phyloP scores from a whole-genome alignment of 2,113 vertebrate genomes.

The Hystrix cristata region DNA sequence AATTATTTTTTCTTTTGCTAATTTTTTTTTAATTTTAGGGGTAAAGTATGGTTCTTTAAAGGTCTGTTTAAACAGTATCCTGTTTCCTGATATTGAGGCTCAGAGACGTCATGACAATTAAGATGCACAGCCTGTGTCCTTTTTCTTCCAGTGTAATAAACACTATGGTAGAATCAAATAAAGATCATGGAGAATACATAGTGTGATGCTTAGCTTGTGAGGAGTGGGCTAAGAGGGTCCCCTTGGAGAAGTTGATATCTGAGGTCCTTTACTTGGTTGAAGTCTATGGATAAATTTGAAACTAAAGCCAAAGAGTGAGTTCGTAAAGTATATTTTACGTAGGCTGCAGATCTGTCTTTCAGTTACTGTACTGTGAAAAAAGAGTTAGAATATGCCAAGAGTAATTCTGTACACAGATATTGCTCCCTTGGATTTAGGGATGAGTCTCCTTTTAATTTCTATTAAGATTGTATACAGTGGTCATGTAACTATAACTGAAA shows the following conservation, averaged over 20 bases:
- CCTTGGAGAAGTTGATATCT: not conserved
- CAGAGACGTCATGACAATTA: not conserved
- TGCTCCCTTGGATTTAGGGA: slow-evolving; percentile 50
- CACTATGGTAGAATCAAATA: not conserved
- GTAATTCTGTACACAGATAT: slow-evolving; percentile 18
- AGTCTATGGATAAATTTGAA: slow-evolving; percentile 15
- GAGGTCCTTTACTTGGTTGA: not conserved
- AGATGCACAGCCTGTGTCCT: not conserved
- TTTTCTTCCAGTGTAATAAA: not conserved
- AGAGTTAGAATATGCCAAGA: slow-evolving; percentile 38
- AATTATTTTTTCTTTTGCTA: slow-evolving; percentile 29
- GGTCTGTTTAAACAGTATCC: slow-evolving; percentile 26
- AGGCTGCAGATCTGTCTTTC: not conserved
- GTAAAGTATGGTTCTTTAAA: not conserved
- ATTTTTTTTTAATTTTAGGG: slow-evolving; percentile 2
- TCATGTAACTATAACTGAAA: slow-evolving; percentile 29
- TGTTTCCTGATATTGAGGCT: not conserved
- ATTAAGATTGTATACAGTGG: slow-evolving; percentile 44
- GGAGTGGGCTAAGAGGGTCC: not conserved
- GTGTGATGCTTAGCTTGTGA: not conserved
- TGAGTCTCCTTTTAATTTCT: slow-evolving; percentile 55
- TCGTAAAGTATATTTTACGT: not conserved
- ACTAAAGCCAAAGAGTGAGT: not conserved
- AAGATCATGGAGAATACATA: too few relatives aligned
- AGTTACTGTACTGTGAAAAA: slow-evolving; percentile 16